phyloP scores from a whole-genome alignment of 2,888 invertebrate genomes.

The Melipona beecheii region DNA sequence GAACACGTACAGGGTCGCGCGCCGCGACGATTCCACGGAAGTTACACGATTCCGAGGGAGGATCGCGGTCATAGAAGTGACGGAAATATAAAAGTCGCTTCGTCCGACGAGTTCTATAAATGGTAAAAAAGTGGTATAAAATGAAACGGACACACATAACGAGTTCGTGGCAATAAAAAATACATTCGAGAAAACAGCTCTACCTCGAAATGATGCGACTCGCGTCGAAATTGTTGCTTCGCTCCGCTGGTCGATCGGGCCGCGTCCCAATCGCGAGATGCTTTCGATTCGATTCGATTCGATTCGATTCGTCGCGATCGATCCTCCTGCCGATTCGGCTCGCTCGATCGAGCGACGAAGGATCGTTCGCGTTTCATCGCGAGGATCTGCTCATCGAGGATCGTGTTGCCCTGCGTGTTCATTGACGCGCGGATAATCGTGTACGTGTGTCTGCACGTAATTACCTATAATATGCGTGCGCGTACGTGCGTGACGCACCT shows the following conservation, averaged over 20 bases:
- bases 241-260: slow-evolving; percentile 26
- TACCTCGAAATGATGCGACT: slow-evolving; percentile 61
- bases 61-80: slow-evolving; percentile 57
- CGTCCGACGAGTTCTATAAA: slow-evolving; percentile 62
- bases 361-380: slow-evolving; percentile 5
- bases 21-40: slow-evolving; percentile 53
- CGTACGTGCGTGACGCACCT: slow-evolving; percentile 37
- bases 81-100: slow-evolving; percentile 66
- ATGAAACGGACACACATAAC: slow-evolving; percentile 61
- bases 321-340: neutral
- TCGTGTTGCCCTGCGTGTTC: slow-evolving; percentile 1
- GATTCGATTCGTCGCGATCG: slow-evolving; percentile 4
- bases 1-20: slow-evolving; percentile 66
- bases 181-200: slow-evolving; percentile 50
- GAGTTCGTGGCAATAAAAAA: slow-evolving; percentile 60
- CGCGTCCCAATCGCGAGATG: neutral
- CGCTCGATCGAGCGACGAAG: neutral
- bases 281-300: neutral
- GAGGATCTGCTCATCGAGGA: slow-evolving; percentile 18
- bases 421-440: slow-evolving; percentile 47
- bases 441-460: slow-evolving; percentile 63
- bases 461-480: slow-evolving; percentile 53
- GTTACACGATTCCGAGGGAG: slow-evolving; percentile 62
- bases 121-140: slow-evolving; percentile 71
- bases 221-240: slow-evolving; percentile 48